A percentile compares a stretch with the other conserved stretches of the same genome.
These are phyloP conservation scores for Fistularia tabacaria DNA, from an alignment of 2,797 vertebrate genomes.

Conservation along the genomic window DNA sequence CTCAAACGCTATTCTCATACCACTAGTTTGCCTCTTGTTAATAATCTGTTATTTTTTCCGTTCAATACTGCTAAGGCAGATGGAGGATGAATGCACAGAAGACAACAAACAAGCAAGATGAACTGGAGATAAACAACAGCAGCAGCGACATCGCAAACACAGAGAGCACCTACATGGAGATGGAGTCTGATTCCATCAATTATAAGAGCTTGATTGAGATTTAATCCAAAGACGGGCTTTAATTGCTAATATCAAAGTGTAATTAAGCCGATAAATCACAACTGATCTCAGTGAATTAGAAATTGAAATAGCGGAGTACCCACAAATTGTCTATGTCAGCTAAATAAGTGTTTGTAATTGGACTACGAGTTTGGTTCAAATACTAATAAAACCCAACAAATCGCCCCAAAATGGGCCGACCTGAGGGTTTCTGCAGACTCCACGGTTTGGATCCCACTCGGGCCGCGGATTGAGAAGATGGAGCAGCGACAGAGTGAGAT, in stretches of 20 bases:
- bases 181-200: slow-evolving; percentile 77
- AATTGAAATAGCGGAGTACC: slow-evolving; percentile 76
- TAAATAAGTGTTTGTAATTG: slow-evolving; percentile 78
- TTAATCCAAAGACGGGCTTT: slow-evolving; percentile 80
- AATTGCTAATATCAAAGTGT: slow-evolving; percentile 84
- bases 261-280: slow-evolving; percentile 82
- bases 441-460: background rate
- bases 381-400: slow-evolving; percentile 55
- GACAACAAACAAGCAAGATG: slow-evolving; percentile 56
- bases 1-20: slow-evolving; percentile 56
- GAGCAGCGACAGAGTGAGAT: too few relatives aligned
- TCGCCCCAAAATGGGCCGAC: slow-evolving; percentile 21
- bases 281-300: slow-evolving; percentile 81
- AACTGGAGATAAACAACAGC: slow-evolving; percentile 58
- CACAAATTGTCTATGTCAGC: slow-evolving; percentile 85
- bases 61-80: slow-evolving; percentile 57
- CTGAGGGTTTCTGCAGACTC: slow-evolving; percentile 11
- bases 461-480: too few relatives aligned
- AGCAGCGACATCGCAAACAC: slow-evolving; percentile 49
- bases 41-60: slow-evolving; percentile 28
- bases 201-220: slow-evolving; percentile 78
- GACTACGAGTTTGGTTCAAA: slow-evolving; percentile 66
- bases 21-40: slow-evolving; percentile 53
- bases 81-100: slow-evolving; percentile 60
- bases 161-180: slow-evolving; percentile 64